Evolutionary conservation across 2,888 invertebrate genomes (phyloP).

Genomic region (Hesperia comma): DNA sequence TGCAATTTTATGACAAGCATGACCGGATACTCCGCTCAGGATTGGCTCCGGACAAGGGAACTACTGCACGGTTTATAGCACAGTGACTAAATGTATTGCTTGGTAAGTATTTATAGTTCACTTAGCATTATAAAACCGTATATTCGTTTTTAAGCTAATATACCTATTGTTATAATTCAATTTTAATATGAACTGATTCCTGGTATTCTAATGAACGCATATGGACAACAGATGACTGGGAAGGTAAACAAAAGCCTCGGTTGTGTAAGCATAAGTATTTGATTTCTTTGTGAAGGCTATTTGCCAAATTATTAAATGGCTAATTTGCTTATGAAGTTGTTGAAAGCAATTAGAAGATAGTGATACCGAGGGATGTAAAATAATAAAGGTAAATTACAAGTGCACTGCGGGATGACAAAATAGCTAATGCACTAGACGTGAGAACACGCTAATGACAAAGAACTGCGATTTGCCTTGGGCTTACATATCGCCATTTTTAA

Average conservation of each 20-base stretch:
- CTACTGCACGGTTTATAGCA: too few species aligned
- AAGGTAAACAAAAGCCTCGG: slow-evolving; percentile 43
- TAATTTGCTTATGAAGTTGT: slow-evolving; percentile 29
- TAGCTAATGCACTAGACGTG: slow-evolving; percentile 76
- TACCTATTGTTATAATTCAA: too few species aligned
- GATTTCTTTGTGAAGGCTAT: slow-evolving; percentile 14
- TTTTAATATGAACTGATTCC: too few species aligned
- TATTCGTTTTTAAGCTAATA: too few species aligned
- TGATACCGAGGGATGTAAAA: slow-evolving; percentile 27
- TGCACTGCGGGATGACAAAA: slow-evolving; percentile 68
- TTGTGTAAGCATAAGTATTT: slow-evolving; percentile 46
- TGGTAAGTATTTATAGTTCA: too few species aligned
- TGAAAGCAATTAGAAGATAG: slow-evolving; percentile 32
- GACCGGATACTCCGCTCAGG: too few species aligned
- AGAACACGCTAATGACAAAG: slow-evolving; percentile 76
- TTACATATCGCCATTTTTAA: slow-evolving; percentile 59
- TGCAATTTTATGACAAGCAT: too few species aligned
- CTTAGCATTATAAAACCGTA: too few species aligned
- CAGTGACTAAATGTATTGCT: too few species aligned
- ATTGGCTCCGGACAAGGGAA: too few species aligned
- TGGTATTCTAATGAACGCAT: background rate
- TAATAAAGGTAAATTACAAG: slow-evolving; percentile 38
- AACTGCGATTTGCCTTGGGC: slow-evolving; percentile 57
- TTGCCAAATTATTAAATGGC: slow-evolving; percentile 23
- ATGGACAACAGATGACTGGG: background rate